A percentile compares a stretch with the other conserved stretches of the same genome.
These are phyloP conservation scores for Conus betulinus DNA, from an alignment of 1,140 invertebrate species.

Conservation along the genomic window DNA sequence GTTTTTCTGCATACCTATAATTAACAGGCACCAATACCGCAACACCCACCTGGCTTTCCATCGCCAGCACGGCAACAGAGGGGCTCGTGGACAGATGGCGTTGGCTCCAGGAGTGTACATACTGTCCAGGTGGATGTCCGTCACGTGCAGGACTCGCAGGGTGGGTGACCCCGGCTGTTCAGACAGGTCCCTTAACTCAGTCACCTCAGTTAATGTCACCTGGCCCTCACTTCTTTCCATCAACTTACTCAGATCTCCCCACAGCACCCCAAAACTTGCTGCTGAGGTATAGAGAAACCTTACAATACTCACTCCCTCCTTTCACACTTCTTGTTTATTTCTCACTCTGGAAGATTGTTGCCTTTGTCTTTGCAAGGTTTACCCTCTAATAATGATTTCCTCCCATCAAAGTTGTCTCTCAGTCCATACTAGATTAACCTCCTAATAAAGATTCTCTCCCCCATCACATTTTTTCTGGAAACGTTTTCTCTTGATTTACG, in stretches of 20 bases:
- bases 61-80: conserved; percentile 86
- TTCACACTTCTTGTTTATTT: too few relatives aligned
- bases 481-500: too few relatives aligned
- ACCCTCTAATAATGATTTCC: too few relatives aligned
- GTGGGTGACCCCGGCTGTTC: conserved; percentile 63
- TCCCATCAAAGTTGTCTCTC: too few relatives aligned
- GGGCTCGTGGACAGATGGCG: conserved; percentile 83
- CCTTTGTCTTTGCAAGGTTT: too few relatives aligned
- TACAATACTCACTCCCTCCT: too few relatives aligned
- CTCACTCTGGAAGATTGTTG: too few relatives aligned
- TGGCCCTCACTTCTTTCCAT: too few relatives aligned
- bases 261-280: background rate
- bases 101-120: conserved; percentile 82
- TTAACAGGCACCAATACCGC: background rate
- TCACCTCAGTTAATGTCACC: background rate
- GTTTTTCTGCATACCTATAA: background rate
- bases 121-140: conserved; percentile 89
- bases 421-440: too few relatives aligned
- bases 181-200: background rate
- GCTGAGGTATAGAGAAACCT: background rate
- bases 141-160: conserved; percentile 82
- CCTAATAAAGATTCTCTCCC: too few relatives aligned
- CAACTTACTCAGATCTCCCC: background rate
- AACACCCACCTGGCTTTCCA: conserved; percentile 60
- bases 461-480: too few relatives aligned